phyloP scores from a whole-genome alignment of 2,888 invertebrate species.

The Cataglyphis altisquamis region DNA sequence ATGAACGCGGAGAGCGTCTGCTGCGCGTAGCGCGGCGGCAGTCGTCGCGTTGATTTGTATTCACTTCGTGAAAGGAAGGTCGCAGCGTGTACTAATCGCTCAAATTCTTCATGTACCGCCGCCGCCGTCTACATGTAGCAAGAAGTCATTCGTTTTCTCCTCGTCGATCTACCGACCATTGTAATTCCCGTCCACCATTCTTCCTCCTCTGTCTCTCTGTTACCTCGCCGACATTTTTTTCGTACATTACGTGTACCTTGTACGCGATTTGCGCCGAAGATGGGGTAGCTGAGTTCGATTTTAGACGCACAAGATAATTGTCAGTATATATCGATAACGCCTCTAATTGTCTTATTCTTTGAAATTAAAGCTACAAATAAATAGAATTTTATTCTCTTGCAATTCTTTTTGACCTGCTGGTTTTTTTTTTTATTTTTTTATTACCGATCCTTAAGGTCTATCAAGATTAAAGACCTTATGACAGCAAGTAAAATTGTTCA shows the following conservation, averaged over 20 bases:
- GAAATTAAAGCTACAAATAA: not conserved
- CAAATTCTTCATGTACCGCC: slow-evolving; percentile 53
- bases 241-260: slow-evolving; percentile 10
- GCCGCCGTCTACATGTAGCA: slow-evolving; percentile 14
- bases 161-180: slow-evolving; percentile 21
- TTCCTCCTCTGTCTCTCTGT: not conserved
- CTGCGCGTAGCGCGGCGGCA: slow-evolving; percentile 63
- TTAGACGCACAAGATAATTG: not conserved
- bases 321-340: not conserved
- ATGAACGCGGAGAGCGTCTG: slow-evolving; percentile 53
- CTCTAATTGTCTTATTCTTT: not conserved
- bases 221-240: slow-evolving; percentile 21
- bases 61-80: slow-evolving; percentile 65
- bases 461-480: no score
- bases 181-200: slow-evolving; percentile 27
- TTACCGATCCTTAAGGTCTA: not conserved
- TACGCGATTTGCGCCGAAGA: slow-evolving; percentile 30
- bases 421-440: not conserved
- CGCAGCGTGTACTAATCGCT: slow-evolving; percentile 58
- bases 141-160: slow-evolving; percentile 48
- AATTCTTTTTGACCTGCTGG: not conserved
- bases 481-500: not conserved
- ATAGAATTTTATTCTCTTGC: not conserved
- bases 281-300: not conserved
- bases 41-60: slow-evolving; percentile 64